Evolutionary conservation across 2,113 vertebrate species (phyloP).

Genomic region (Caretta caretta): DNA sequence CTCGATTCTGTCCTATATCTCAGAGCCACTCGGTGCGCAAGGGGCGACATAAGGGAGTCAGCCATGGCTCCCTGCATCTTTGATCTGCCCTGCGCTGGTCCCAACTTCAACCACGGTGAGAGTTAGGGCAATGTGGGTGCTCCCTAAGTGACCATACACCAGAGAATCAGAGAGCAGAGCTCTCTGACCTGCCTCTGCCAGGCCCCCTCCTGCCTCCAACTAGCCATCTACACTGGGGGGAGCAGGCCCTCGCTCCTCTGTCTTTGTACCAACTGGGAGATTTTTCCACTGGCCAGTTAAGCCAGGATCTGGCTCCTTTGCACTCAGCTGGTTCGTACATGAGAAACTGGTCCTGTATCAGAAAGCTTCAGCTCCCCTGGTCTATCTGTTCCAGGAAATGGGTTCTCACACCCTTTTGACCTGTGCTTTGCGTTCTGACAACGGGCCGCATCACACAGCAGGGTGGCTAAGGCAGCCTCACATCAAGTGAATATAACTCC

Average conservation of each 20-base stretch:
- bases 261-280: neutral
- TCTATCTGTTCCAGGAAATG: accelerated
- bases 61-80: neutral
- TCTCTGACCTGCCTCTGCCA: neutral
- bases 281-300: neutral
- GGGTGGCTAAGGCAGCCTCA: neutral
- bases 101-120: neutral
- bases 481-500: accelerated
- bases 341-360: accelerated
- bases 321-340: accelerated
- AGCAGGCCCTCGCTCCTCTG: neutral
- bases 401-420: accelerated
- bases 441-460: neutral
- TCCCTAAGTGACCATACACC: neutral
- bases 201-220: neutral
- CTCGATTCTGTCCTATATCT: neutral
- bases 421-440: neutral
- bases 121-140: neutral
- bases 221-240: neutral
- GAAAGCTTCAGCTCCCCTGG: accelerated
- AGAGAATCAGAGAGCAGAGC: neutral
- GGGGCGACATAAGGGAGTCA: neutral
- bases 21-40: neutral
- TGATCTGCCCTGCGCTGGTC: neutral
- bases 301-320: neutral